Evolutionary conservation across 2,797 vertebrate species (phyloP).

Genomic region (Enteromius unitaeniatus): DNA sequence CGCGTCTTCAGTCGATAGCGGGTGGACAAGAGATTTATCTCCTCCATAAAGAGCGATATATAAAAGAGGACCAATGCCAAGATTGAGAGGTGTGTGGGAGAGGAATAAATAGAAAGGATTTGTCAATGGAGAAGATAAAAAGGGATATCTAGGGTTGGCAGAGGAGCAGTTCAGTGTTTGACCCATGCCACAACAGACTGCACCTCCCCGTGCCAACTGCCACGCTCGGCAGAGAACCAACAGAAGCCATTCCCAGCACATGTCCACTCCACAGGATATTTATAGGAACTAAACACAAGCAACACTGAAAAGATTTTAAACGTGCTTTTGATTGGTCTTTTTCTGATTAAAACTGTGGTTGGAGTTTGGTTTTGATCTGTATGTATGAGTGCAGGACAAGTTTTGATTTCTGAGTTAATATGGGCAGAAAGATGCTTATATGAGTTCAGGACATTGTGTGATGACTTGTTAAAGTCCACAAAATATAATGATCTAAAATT

Average conservation of each 20-base stretch:
- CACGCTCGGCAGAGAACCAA: slow-evolving; percentile 14
- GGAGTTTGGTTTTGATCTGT: background rate
- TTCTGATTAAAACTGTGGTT: background rate
- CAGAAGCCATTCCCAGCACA: slow-evolving; percentile 31
- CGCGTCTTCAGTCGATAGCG: slow-evolving; percentile 26
- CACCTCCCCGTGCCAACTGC: slow-evolving; percentile 14
- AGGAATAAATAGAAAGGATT: slow-evolving; percentile 24
- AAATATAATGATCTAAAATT: background rate
- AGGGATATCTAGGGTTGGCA: slow-evolving; percentile 28
- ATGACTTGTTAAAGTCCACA: background rate
- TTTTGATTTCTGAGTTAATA: too few species aligned
- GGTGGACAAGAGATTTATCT: slow-evolving; percentile 37
- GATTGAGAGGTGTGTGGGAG: slow-evolving; percentile 20
- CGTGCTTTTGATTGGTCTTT: background rate
- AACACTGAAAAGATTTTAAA: background rate
- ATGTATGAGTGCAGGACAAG: background rate
- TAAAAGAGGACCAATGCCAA: slow-evolving; percentile 18
- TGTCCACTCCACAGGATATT: slow-evolving; percentile 16
- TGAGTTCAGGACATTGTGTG: background rate
- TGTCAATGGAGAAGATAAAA: slow-evolving; percentile 19
- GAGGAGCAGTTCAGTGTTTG: slow-evolving; percentile 19
- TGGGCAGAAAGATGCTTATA: background rate
- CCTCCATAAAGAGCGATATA: background rate
- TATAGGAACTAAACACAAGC: slow-evolving; percentile 8
- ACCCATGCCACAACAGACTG: slow-evolving; percentile 10